Evolutionary conservation across 2,888 invertebrate genomes (phyloP).

Genomic region (Petrophora chlorosata): DNA sequence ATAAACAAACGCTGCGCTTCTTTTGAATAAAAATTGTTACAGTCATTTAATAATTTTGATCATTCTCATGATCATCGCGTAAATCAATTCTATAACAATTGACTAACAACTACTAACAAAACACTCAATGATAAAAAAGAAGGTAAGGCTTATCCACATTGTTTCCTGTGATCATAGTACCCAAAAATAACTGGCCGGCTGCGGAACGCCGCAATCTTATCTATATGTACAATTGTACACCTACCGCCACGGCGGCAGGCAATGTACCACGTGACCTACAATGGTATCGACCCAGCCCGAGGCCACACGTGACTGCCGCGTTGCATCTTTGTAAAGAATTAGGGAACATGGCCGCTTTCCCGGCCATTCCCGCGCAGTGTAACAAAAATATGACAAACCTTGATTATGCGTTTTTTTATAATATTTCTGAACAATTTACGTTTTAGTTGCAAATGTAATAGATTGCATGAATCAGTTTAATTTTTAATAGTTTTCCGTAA

Average conservation of each 20-base stretch:
- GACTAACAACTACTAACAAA: no score
- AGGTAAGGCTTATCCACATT: not conserved
- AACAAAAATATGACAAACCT: not conserved
- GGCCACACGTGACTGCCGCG: slow-evolving; percentile 25
- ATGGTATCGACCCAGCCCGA: slow-evolving; percentile 31
- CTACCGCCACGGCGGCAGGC: slow-evolving; percentile 3
- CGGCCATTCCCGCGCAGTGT: not conserved
- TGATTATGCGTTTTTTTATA: no score
- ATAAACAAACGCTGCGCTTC: no score
- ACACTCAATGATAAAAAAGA: not conserved
- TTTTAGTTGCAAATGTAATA: no score
- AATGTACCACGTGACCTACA: slow-evolving; percentile 35
- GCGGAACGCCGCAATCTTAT: slow-evolving; percentile 26
- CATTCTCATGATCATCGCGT: no score
- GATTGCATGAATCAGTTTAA: no score
- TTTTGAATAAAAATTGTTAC: no score
- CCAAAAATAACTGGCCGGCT: slow-evolving; percentile 17
- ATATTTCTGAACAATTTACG: no score
- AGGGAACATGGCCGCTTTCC: not conserved
- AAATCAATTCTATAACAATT: no score
- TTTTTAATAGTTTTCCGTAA: no score
- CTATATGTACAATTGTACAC: slow-evolving; percentile 21
- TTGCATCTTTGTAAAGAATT: slow-evolving; percentile 27
- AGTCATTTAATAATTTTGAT: no score
- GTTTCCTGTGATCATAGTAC: not conserved